Base-by-base conservation (phyloP, 2,888 invertebrate genomes). In the Sinodicranocentrus sp. region DNA sequence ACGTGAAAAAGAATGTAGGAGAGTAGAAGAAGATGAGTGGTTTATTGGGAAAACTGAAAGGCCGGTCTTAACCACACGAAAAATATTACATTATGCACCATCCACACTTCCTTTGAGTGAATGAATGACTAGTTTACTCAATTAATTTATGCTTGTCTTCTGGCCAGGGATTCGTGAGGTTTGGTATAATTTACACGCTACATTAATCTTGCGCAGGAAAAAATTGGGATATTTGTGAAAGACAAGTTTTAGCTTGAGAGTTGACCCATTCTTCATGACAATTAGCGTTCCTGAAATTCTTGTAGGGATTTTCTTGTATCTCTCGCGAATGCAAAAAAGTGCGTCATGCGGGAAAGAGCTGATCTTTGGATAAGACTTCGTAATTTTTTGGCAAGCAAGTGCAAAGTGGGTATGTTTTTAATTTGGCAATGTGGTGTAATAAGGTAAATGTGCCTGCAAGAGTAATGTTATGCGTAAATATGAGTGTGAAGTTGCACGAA, bases 61-160 rank as follows among this genome's bases (percentile, higher is more conserved):
- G 57, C 57, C 57, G 57, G 57, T 13, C 13, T 57, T 25, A 57
- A 25, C 21, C 13, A 57, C 26, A 0, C 10, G 17, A 33, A 28
- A 21, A 63, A 63, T 15, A 21, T 28, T 19, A 28, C 5, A 63
- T 6, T 26, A 26, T 28, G 63, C 8, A 10, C 17, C 13, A n/a
- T 10, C 15, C n/a, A 28, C 15, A 15, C 13, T 59, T 25, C 8
- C 6, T 25, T 17, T 70, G 13, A n/a, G 44, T 44, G 48, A 26
- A 52, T 21, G 17, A 59, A 72, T 59, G 39, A 13, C 28, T 15
- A 54, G 43, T 43, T 59, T 43, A 33, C 43, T 59, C 72, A 72
- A 72, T 72, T 72, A 72, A 39, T 59, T 72, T 71, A 39, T 71
- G 57, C n/a, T 15, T 21, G 25, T n/a, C 33, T 59, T 72, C 33